Evolutionary conservation across 1,140 invertebrate species (phyloP).

Genomic region (Drosophila biarmipes): DNA sequence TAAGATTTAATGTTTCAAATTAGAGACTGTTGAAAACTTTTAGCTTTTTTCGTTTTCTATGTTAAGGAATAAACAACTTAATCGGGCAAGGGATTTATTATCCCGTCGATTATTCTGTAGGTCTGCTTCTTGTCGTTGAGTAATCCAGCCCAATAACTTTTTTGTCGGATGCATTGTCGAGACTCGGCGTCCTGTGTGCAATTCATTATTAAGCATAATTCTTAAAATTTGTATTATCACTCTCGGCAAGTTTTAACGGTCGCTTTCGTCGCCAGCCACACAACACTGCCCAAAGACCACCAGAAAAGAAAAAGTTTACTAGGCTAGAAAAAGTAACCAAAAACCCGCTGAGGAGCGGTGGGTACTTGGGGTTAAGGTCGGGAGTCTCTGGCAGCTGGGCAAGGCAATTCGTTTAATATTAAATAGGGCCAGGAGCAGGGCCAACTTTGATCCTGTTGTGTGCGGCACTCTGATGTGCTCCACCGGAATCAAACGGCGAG

Average conservation of each 20-base stretch:
- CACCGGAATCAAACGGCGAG: constrained; percentile 8
- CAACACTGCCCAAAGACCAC: not conserved
- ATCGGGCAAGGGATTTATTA: no score
- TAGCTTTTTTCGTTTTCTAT: no score
- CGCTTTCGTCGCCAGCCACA: constrained; percentile 11
- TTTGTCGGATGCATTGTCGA: constrained; percentile 1
- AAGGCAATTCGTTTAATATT: constrained; percentile 62
- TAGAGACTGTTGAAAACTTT: no score
- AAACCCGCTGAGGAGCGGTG: not conserved
- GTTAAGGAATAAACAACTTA: no score
- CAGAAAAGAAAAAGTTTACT: constrained; percentile 8
- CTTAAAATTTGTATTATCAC: constrained; percentile 65
- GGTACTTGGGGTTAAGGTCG: not conserved
- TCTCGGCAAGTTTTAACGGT: constrained; percentile 33
- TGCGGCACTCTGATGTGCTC: not conserved
- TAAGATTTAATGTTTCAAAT: no score
- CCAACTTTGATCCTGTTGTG: constrained; percentile 58
- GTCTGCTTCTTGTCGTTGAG: no score
- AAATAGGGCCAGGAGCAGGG: constrained; percentile 34
- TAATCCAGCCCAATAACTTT: not conserved
- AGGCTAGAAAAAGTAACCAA: not conserved
- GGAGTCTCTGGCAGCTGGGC: not conserved
- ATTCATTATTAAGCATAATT: constrained; percentile 70
- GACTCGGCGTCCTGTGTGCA: not conserved
- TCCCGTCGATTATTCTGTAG: no score